Conservation (phyloP, 2,888 invertebrate genomes). For the Tiliacea citrago region DNA sequence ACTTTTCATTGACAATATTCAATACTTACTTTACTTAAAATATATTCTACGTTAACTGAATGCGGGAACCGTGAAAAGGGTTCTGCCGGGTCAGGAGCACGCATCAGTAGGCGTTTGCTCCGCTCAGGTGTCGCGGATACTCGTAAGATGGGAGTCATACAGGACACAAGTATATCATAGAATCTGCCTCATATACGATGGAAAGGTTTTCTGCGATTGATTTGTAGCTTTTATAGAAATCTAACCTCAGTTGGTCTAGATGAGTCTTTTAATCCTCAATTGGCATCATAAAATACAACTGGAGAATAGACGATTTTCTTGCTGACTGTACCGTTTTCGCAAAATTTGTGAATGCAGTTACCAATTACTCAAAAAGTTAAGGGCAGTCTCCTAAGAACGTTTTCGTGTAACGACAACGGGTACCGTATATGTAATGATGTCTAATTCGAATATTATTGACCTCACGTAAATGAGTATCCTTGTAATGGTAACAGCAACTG, state of each 20-base stretch:
- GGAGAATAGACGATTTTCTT: background rate
- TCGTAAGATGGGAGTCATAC: constrained; percentile 13
- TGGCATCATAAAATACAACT: background rate
- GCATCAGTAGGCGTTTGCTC: constrained; percentile 31
- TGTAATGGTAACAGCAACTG: background rate
- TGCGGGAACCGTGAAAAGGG: constrained; percentile 54
- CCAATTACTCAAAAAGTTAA: background rate
- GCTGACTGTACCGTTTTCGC: background rate
- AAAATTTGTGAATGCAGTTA: background rate
- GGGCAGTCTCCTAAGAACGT: background rate
- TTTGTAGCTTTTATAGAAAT: background rate
- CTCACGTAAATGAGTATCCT: background rate
- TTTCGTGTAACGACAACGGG: background rate
- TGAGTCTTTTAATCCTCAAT: background rate
- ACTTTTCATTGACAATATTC: background rate
- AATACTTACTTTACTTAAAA: constrained; percentile 21
- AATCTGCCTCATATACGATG: background rate
- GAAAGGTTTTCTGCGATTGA: background rate
- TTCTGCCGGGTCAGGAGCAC: constrained; percentile 41
- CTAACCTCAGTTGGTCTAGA: background rate
- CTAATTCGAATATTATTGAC: background rate
- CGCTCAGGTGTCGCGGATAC: constrained; percentile 44
- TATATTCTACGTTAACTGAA: constrained; percentile 27
- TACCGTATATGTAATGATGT: background rate
- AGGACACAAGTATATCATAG: background rate